Percentiles rank a stretch among this genome's conserved stretches.
These are phyloP conservation scores for Lasioglossum pauxillum DNA, from an alignment of 2,888 invertebrate species.

Conservation along the genomic window DNA sequence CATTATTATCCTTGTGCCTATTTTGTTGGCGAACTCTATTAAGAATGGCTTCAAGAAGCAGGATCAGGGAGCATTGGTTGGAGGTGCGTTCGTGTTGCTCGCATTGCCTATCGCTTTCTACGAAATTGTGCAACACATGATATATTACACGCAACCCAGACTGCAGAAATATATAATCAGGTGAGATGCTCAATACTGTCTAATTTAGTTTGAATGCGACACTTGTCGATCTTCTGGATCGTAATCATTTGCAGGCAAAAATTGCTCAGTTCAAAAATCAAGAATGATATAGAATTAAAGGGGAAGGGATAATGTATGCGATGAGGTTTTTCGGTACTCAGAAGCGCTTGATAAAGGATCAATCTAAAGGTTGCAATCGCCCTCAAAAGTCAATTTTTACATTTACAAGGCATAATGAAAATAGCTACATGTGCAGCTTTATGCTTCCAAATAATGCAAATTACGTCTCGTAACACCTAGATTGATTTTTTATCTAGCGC, in stretches of 20 bases:
- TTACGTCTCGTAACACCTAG: too few relatives aligned
- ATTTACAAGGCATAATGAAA: too few relatives aligned
- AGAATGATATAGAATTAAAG: neutral
- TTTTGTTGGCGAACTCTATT: slow-evolving; percentile 92
- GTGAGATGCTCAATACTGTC: slow-evolving; percentile 82
- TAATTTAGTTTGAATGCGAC: neutral
- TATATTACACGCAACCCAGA: slow-evolving; percentile 96
- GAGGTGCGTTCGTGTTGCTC: slow-evolving; percentile 95
- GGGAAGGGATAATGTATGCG: too few relatives aligned
- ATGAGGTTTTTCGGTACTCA: too few relatives aligned
- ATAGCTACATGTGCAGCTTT: too few relatives aligned
- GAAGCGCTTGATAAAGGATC: too few relatives aligned
- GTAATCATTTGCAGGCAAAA: neutral
- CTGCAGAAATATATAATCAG: slow-evolving; percentile 97
- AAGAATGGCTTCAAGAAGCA: slow-evolving; percentile 91
- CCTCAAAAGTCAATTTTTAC: too few relatives aligned
- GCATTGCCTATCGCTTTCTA: slow-evolving; percentile 97
- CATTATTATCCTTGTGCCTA: slow-evolving; percentile 93
- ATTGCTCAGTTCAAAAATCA: neutral
- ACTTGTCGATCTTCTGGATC: neutral
- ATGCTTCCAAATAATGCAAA: too few relatives aligned
- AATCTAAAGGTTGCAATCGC: too few relatives aligned
- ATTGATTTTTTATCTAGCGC: too few relatives aligned
- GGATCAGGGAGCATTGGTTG: slow-evolving; percentile 93
- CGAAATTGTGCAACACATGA: slow-evolving; percentile 97